Percentiles rank a stretch among this genome's conserved stretches.
Conservation (phyloP, 2,113 vertebrate species). For the Tylochromis polylepis region DNA sequence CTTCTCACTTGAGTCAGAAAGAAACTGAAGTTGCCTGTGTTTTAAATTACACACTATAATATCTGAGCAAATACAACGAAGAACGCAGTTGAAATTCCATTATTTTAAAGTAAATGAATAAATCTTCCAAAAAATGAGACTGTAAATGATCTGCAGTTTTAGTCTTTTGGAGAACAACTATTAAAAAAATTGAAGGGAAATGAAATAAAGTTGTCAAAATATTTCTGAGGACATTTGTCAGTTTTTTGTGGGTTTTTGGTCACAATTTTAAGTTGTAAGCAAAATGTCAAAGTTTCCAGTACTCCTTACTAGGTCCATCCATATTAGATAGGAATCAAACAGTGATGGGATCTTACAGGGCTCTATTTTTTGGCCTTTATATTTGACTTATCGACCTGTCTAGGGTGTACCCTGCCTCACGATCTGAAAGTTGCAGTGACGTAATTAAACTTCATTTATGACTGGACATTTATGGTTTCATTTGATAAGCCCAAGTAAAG, state of each 20-base stretch:
- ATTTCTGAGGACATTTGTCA: neutral
- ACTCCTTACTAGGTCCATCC: neutral
- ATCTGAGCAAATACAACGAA: neutral
- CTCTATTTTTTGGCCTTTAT: neutral
- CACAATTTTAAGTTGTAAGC: neutral
- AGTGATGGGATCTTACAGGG: neutral
- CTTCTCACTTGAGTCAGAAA: neutral
- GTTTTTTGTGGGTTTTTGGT: neutral
- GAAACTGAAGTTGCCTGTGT: neutral
- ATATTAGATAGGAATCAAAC: neutral
- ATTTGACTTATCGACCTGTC: neutral
- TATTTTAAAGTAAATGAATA: neutral
- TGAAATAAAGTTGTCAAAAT: neutral
- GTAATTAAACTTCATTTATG: neutral
- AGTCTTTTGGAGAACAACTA: neutral
- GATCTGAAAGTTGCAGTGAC: fast-evolving
- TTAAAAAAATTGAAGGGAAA: neutral
- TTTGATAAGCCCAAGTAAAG: neutral
- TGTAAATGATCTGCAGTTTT: neutral
- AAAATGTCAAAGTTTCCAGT: neutral
- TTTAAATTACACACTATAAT: neutral
- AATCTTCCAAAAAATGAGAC: neutral
- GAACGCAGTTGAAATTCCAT: neutral
- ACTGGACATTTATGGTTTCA: neutral
- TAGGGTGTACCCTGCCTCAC: neutral